These are phyloP conservation scores for Porites evermanni DNA, from an alignment of 92 coral and sea anemone species.

Conservation along the genomic window DNA sequence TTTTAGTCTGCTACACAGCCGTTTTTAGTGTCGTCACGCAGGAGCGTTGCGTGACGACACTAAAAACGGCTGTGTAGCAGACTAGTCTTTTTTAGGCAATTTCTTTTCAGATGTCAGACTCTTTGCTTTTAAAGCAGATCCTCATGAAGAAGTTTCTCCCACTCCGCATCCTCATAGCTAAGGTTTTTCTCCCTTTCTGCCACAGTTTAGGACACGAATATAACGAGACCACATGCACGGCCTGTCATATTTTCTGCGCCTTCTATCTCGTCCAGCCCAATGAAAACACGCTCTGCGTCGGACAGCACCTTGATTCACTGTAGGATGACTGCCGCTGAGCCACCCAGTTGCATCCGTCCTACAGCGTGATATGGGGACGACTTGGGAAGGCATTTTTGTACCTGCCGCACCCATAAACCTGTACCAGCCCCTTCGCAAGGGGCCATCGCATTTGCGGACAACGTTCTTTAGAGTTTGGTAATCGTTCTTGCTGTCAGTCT, in stretches of 20 bases:
- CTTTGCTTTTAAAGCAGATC: no score
- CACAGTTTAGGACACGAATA: constrained; percentile 35
- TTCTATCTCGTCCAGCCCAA: constrained; percentile 11
- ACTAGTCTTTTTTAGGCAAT: no score
- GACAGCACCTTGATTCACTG: constrained; percentile 30
- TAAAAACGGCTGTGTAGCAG: no score
- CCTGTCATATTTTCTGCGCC: neutral
- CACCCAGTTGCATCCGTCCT: constrained; percentile 44
- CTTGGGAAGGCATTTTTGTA: constrained; percentile 24
- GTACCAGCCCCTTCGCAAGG: constrained; percentile 16
- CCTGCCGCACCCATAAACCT: constrained; percentile 47
- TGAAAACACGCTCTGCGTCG: constrained; percentile 31
- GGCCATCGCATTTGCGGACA: neutral
- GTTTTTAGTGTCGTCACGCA: no score
- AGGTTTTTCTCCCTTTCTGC: no score
- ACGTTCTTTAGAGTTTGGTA: neutral
- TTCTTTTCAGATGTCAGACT: no score
- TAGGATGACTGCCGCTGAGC: constrained; percentile 42
- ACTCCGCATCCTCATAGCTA: no score
- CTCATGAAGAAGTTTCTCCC: no score
- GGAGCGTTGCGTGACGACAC: no score
- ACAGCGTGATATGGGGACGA: constrained; percentile 29
- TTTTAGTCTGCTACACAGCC: no score
- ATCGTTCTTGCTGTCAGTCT: neutral
- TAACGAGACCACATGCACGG: constrained; percentile 10